Evolutionary conservation across 92 coral and sea anemone genomes (phyloP), one percentile per base, ranked within the genome.

Genomic region (Metridium senile): DNA sequence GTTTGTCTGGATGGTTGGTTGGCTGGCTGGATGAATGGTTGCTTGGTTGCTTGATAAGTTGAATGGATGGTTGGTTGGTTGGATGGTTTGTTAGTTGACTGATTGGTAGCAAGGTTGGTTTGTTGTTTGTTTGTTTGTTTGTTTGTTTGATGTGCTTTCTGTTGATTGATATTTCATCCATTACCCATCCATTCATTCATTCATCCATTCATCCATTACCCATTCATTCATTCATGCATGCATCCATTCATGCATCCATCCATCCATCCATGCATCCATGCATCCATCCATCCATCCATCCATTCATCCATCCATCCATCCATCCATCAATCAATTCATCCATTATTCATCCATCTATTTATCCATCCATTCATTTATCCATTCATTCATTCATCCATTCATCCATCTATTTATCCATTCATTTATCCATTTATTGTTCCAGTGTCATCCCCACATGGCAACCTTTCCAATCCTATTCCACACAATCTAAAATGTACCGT

Each of bases 401-500:
- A 39, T 39, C 49, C 49, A 39, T 13, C 49, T 39, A 39, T 39
- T 4, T 39, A 39, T 6, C 13, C 49, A 39, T 39, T 39, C 49
- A 54, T 21, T 54, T 54, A 21, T 27, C 16, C 46, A 11, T 18
- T 64, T 28, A 65, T 54, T 25, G 16, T 61, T 27, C n/a, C 72
- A 63, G 72, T 62, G n/a, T 17, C 69, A 20, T 0, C 91, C 82
- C 0, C 91, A 79, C 74, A 72, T 57, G 77, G 77, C 71, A 86
- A 77, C 61, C 81, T 85, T 39, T 74, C 68, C 58, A 71, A 47
- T 29, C 81, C 89, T 11, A 84, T 79, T 59, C 97, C 99, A 33
- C 96, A 90, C 62, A 95, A 93, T 70, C 75, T 95, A 53, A 92
- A 89, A 58, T 95, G 99, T 64, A 82, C 93, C 25, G 89, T 86